phyloP scores from a whole-genome alignment of 2,797 vertebrate genomes.

The Platyrinchus mystaceus region DNA sequence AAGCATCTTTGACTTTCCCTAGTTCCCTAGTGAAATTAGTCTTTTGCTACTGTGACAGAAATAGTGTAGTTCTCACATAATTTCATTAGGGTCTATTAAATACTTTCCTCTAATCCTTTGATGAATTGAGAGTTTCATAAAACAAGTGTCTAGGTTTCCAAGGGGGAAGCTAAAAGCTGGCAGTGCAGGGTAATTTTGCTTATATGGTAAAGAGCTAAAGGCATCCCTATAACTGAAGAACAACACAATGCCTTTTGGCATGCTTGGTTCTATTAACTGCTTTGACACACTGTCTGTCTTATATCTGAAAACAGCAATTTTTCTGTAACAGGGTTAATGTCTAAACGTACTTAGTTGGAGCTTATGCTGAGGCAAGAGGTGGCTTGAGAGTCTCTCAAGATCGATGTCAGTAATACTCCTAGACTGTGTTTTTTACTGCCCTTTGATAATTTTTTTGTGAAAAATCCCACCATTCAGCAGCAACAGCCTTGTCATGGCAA shows the following conservation, averaged over 20 bases:
- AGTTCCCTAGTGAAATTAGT: background rate
- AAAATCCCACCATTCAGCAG: background rate
- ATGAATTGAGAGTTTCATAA: background rate
- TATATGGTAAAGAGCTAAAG: background rate
- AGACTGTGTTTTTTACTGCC: background rate
- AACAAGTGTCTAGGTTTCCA: background rate
- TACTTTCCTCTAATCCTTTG: background rate
- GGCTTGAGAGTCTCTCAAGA: background rate
- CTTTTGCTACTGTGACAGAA: background rate
- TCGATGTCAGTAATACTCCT: background rate
- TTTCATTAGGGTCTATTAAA: background rate
- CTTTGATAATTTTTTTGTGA: background rate
- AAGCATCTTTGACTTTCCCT: background rate
- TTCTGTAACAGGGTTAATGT: background rate
- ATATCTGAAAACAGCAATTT: background rate
- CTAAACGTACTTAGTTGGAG: background rate
- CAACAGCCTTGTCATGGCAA: background rate
- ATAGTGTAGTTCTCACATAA: background rate
- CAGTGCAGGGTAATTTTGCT: background rate
- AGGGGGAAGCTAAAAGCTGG: background rate
- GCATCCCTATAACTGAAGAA: background rate
- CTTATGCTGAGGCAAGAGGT: background rate
- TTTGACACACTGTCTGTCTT: background rate
- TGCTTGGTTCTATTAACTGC: background rate
- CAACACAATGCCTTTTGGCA: background rate